Percentiles rank a stretch among this genome's conserved stretches.
Evolutionary conservation across 1,140 invertebrate species (phyloP).

Genomic region (Glomeris maerens): DNA sequence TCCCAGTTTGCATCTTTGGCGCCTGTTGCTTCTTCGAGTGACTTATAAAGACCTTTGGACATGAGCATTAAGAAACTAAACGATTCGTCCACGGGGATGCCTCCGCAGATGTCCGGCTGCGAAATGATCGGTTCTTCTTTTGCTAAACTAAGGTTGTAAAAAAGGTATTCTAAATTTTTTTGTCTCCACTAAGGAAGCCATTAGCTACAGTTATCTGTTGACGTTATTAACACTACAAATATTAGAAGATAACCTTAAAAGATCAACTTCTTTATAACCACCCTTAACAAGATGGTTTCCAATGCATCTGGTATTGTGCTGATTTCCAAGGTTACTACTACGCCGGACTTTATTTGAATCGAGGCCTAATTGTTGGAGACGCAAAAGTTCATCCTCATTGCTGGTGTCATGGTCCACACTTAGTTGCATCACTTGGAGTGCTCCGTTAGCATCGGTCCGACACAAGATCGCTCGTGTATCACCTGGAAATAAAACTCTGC

Average conservation of each 20-base stretch:
- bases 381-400: constrained; percentile 45
- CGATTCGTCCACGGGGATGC: constrained; percentile 59
- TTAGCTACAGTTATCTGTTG: too few species aligned
- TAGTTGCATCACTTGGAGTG: constrained; percentile 63
- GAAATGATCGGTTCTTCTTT: constrained; percentile 62
- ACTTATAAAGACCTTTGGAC: constrained; percentile 69
- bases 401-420: constrained; percentile 66
- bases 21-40: constrained; percentile 62
- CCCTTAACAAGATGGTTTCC: constrained; percentile 83
- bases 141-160: constrained; percentile 38
- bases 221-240: too few species aligned
- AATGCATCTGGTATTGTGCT: constrained; percentile 52
- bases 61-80: constrained; percentile 60
- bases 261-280: constrained; percentile 67
- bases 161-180: too few species aligned
- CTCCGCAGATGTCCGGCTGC: constrained; percentile 64
- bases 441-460: constrained; percentile 60
- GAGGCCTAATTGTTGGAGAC: constrained; percentile 30
- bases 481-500: constrained; percentile 27
- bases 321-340: constrained; percentile 27
- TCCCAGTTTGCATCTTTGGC: constrained; percentile 65
- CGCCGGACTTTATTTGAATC: constrained; percentile 21
- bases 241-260: constrained; percentile 33
- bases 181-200: too few species aligned
- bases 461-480: constrained; percentile 60